phyloP scores from a whole-genome alignment of 2,888 invertebrate species.

The Cantharis flavilabris region DNA sequence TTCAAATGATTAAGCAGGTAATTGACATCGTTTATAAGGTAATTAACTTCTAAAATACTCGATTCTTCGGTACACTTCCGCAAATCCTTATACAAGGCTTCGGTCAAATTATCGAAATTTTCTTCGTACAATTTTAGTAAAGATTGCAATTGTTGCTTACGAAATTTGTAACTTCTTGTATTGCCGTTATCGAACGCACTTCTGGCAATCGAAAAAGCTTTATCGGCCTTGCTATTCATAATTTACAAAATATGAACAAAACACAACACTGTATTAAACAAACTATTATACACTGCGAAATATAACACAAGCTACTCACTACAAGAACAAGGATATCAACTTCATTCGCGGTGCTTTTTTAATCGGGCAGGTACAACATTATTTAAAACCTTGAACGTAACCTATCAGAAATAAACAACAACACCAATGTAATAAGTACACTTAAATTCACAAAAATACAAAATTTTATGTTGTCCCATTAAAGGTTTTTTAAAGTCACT shows the following conservation, averaged over 20 bases:
- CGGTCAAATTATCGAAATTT: conserved; percentile 71
- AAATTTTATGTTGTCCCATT: background rate
- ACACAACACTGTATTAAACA: background rate
- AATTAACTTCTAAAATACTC: conserved; percentile 74
- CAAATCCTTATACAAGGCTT: conserved; percentile 79
- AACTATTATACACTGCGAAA: too few relatives aligned
- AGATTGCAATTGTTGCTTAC: conserved; percentile 76
- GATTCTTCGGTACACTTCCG: conserved; percentile 79
- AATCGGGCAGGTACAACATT: background rate
- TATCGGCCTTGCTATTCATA: background rate
- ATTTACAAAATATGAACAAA: background rate
- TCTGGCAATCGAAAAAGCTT: conserved; percentile 18
- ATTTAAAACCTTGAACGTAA: background rate
- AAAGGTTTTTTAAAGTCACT: background rate
- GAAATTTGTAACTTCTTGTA: conserved; percentile 77
- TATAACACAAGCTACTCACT: background rate
- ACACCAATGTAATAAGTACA: background rate
- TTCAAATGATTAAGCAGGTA: conserved; percentile 71
- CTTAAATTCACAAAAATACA: background rate
- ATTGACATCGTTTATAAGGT: conserved; percentile 75
- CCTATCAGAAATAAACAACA: background rate
- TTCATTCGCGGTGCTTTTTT: background rate
- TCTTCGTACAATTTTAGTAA: conserved; percentile 79
- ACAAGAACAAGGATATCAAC: background rate
- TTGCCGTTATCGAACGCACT: conserved; percentile 75